Percentiles rank a stretch among this genome's conserved stretches.
Conservation (phyloP, 35 echinoderm and acorn worm species). For the Ophioderma brevispina region DNA sequence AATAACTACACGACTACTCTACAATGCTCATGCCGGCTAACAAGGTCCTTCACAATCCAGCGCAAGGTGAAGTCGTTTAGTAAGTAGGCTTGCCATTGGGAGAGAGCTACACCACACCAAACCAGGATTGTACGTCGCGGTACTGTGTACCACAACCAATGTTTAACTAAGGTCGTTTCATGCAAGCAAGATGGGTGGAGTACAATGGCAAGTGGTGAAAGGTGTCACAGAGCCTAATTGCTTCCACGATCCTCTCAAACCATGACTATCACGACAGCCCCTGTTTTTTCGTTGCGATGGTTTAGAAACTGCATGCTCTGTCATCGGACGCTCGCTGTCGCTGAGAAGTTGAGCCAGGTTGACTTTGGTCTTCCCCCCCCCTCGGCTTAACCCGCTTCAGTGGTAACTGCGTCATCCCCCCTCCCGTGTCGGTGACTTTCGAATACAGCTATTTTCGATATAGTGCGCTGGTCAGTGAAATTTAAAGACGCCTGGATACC, state of each 20-base stretch:
- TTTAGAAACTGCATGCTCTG: background rate
- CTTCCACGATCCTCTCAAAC: background rate
- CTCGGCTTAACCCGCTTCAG: background rate
- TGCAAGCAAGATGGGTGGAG: too few relatives aligned
- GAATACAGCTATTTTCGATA: background rate
- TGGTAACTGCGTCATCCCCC: background rate
- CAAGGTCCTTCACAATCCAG: too few relatives aligned
- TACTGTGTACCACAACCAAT: too few relatives aligned
- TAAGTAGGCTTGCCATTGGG: too few relatives aligned
- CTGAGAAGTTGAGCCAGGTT: conserved; percentile 26
- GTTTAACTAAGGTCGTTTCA: too few relatives aligned
- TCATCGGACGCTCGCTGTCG: conserved; percentile 24
- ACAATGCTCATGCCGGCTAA: too few relatives aligned
- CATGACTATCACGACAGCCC: background rate
- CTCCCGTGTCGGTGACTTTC: background rate
- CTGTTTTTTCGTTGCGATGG: background rate
- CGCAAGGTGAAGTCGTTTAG: too few relatives aligned
- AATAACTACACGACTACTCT: too few relatives aligned
- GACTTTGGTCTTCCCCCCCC: conserved; percentile 38
- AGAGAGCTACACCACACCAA: too few relatives aligned
- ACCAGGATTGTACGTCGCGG: too few relatives aligned
- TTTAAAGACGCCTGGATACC: background rate
- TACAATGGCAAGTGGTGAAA: too few relatives aligned
- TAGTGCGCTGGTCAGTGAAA: background rate
- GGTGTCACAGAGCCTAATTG: too few relatives aligned